phyloP scores from a whole-genome alignment of 2,113 vertebrate genomes.

The Lates calcarifer region DNA sequence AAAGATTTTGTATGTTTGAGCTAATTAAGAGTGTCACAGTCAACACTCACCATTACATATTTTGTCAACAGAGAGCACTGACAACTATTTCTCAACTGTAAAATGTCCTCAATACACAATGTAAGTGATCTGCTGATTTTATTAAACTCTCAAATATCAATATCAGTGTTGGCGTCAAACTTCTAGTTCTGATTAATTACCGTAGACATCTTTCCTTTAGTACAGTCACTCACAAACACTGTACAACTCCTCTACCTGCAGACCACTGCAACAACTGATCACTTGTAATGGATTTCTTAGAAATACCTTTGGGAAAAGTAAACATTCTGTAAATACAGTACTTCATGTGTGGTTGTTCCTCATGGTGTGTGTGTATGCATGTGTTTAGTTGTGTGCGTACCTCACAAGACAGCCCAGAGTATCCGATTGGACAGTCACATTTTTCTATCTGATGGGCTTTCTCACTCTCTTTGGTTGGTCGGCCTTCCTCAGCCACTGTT shows the following conservation, averaged over 20 bases:
- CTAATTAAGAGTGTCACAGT: too few species aligned
- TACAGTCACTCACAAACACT: background rate
- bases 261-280: background rate
- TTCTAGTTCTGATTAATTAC: too few species aligned
- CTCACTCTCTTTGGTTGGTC: constrained; percentile 82
- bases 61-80: too few species aligned
- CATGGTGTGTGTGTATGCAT: background rate
- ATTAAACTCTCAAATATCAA: too few species aligned
- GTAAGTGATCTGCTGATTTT: too few species aligned
- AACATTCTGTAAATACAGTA: background rate
- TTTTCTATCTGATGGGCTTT: constrained; percentile 90
- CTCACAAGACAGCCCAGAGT: constrained; percentile 96
- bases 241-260: background rate
- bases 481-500: constrained; percentile 89
- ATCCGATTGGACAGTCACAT: constrained; percentile 92
- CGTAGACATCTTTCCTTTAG: background rate
- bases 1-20: too few species aligned
- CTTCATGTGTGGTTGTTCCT: background rate
- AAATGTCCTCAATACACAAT: background rate
- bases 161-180: too few species aligned
- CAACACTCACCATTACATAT: too few species aligned
- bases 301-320: background rate
- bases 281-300: background rate
- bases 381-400: constrained; percentile 70
- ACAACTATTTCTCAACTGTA: background rate